A percentile compares a stretch with the other conserved stretches of the same genome.
phyloP scores from a whole-genome alignment of 2,888 invertebrate genomes.

The Creontiades dilutus region DNA sequence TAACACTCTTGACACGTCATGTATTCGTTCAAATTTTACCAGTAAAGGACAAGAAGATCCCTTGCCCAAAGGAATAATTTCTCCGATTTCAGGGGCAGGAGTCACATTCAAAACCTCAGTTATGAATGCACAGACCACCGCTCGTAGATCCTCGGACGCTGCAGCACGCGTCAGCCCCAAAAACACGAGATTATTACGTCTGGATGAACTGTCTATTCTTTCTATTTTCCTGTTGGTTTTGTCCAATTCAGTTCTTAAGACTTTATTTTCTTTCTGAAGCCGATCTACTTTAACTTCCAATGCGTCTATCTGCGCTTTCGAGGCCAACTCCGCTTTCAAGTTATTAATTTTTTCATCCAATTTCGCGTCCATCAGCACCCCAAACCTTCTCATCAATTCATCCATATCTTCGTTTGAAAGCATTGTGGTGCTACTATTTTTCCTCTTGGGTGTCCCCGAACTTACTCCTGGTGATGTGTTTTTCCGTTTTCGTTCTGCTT shows the following conservation, averaged over 20 bases:
- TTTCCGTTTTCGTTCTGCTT: neutral
- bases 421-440: neutral
- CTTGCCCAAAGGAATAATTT: neutral
- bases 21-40: neutral
- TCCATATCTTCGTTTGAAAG: neutral
- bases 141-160: neutral
- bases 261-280: neutral
- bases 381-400: conserved; percentile 17
- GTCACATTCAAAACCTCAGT: neutral
- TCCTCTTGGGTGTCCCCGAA: conserved; percentile 12
- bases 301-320: neutral
- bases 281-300: no score
- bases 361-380: neutral
- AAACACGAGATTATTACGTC: neutral
- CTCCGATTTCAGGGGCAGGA: neutral
- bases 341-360: neutral
- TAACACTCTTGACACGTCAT: neutral
- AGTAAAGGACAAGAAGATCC: neutral
- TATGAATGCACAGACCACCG: neutral
- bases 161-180: neutral
- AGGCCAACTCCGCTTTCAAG: neutral
- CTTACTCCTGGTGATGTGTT: neutral
- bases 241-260: no score
- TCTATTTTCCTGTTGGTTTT: neutral
- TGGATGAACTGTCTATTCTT: neutral